Base-by-base conservation (phyloP, 2,888 invertebrate species). In the Leptinotarsa haldemani region DNA sequence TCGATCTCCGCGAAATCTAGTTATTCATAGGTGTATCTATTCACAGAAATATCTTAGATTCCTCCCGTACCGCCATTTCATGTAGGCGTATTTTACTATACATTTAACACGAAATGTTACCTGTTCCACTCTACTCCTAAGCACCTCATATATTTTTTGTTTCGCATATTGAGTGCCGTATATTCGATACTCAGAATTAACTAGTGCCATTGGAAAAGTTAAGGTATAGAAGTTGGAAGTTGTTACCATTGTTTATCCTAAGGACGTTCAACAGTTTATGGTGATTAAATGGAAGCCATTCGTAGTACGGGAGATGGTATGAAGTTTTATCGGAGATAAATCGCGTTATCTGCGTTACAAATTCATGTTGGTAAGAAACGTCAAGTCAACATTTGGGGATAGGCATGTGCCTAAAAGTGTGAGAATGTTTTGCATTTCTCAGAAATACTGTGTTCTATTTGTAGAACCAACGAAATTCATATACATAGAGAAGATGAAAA, bases 201-300 rank as follows among this genome's bases (percentile, higher is more conserved):
- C 67, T 68, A 68, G 53, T 68, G 68, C 56, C 56, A 56, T 68
- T 68, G 68, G 68, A 68, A 56, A 56, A 68, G 68, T 68, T 56
- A 68, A 68, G 68, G 47, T 68, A 68, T 56, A 68, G 68, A 68
- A 68, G 68, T 56, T 68, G 68, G 68, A 68, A 68, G 68, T 56
- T 68, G 68, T 68, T 67, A 68, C 74, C 69, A 74, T 75, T 75
- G 73, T 76, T 73, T 70, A 73, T 71, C 71, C 70, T 64, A 76
- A 71, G 69, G 73, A 73, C 76, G 69, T 71, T 76, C 68, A 53
- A 71, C 74, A 53, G 65, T 74, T 76, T 76, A 76, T 76, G 73
- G 74, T 76, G 76, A 76, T 76, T 76, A 69, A 74, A 71, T 66
- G 71, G 74, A 69, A 69, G 69, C 65, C 74, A 66, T 61, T 65